These are phyloP conservation scores for Sus scrofa DNA, from an alignment of 2,113 vertebrate species.

Conservation along the genomic window T2T-Sscrofa CM000824.6:91345001-91345500, in stretches of 20 bases:
- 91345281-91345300: conserved; percentile 22
- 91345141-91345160: neutral
- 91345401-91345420: neutral
- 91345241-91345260: neutral
- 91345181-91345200: neutral
- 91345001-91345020: too few species aligned
- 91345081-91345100: too few species aligned
- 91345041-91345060: too few species aligned
- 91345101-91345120: neutral
- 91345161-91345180: neutral
- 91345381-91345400: neutral
- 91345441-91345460: neutral
- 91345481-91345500: neutral
- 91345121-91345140: neutral
- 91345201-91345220: neutral
- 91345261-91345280: neutral
- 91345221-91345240: neutral
- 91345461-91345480: neutral
- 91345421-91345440: neutral
- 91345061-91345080: too few species aligned
- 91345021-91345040: too few species aligned
- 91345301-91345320: neutral
- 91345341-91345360: neutral
- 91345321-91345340: neutral
- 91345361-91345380: neutral